Percentiles rank a stretch among this genome's conserved stretches.
Evolutionary conservation across 2,888 invertebrate species (phyloP).

Genomic region (Pedicia rivosa): DNA sequence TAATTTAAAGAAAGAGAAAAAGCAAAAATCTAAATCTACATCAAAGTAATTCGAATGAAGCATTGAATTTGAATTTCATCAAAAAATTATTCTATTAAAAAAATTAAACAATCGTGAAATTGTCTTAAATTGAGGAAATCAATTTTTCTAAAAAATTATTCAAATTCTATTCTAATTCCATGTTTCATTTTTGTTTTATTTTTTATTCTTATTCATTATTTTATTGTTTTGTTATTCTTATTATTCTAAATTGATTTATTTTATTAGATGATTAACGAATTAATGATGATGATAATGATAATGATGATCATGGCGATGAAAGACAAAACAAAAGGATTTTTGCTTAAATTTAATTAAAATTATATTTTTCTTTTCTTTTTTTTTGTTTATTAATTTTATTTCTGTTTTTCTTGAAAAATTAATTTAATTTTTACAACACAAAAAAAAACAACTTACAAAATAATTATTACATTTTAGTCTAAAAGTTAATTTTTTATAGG

Average conservation of each 20-base stretch:
- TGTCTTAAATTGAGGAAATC: no score
- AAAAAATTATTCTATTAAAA: not conserved
- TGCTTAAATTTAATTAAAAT: not conserved
- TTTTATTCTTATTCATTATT: conserved; percentile 1
- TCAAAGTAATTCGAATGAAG: no score
- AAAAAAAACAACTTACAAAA: no score
- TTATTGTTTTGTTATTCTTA: not conserved
- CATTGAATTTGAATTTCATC: no score
- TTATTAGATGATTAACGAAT: no score
- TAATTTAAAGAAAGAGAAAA: not conserved
- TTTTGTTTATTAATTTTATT: not conserved
- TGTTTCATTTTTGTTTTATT: not conserved
- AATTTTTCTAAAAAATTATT: no score
- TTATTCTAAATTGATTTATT: not conserved
- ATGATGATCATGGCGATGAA: no score
- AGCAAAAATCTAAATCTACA: no score
- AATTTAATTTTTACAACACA: not conserved
- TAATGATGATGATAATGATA: no score
- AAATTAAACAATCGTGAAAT: not conserved
- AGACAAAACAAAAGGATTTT: no score
- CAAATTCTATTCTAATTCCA: no score
- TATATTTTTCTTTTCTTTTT: not conserved
- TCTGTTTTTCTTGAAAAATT: conserved; percentile 8
- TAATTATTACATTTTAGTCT: not conserved
- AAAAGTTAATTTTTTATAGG: no score